Conservation (phyloP, 2,888 invertebrate genomes). For the Drosophila aldrichi region DNA sequence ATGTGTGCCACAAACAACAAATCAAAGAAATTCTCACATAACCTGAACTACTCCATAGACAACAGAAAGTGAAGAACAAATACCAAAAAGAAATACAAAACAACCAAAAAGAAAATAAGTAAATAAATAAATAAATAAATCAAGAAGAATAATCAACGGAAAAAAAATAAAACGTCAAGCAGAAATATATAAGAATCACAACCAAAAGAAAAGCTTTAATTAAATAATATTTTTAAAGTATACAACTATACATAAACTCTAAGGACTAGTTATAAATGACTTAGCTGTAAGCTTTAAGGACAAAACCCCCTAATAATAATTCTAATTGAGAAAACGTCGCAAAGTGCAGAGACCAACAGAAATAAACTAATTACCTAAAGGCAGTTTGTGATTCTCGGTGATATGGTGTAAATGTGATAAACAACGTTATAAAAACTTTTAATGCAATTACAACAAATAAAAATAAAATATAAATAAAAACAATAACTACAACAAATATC, state of each 20-base stretch:
- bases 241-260: conserved; percentile 61
- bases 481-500: conserved; percentile 42
- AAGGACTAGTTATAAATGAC: conserved; percentile 34
- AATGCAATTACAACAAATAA: conserved; percentile 55
- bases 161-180: conserved; percentile 15
- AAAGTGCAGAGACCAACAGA: conserved; percentile 70
- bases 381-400: conserved; percentile 80
- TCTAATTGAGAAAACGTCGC: conserved; percentile 68
- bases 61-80: conserved; percentile 63
- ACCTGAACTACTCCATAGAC: conserved; percentile 75
- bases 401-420: conserved; percentile 81
- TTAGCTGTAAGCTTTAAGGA: conserved; percentile 62
- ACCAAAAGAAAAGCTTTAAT: conserved; percentile 77
- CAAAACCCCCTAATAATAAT: conserved; percentile 39
- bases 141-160: conserved; percentile 13
- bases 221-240: conserved; percentile 76
- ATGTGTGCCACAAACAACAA: conserved; percentile 77
- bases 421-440: conserved; percentile 71
- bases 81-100: conserved; percentile 12
- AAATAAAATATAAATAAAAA: conserved; percentile 21
- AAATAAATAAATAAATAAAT: conserved; percentile 1
- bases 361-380: conserved; percentile 41
- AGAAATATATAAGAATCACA: conserved; percentile 53
- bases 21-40: conserved; percentile 73
- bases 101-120: too few species aligned